Evolutionary conservation across 2,113 vertebrate species (phyloP), one percentile per base, ranked within the genome.

Genomic region (Carassius auratus): DNA sequence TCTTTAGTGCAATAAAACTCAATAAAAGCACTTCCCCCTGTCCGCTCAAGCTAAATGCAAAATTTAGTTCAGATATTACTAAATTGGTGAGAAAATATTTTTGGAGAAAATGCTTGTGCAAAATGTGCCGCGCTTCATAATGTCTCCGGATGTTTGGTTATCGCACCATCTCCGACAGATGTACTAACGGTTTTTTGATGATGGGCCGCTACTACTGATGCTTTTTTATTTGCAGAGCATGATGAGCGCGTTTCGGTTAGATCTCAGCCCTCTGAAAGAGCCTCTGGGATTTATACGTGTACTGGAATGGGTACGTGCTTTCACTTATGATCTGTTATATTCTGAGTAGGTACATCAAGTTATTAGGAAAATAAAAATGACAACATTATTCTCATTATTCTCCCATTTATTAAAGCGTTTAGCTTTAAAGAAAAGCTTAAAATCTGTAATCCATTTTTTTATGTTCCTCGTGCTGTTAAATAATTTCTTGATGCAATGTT

Each of bases 261-360:
- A 96, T 86, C 92, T 97, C 88, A 92, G 92, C 38, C 95, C 96
- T 15, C 90, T 99, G 88, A 97, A 95, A 88, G 98, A 98, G 87
- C 97, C 97, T 0, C 87, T 99, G 89, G 97, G 97, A 7, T 99
- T 98, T 88, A 96, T 98, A 85, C 97, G 98, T 88, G 89, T 97
- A 81, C 93, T 99, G 69, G 95, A 98, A 93, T 98, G 96, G 98
- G 97, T 98, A 89, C 94, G 96, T 94, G 2, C 30, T 66, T 38
- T 50, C 55, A 68, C 62, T 5, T 64, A 12, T 45, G 6, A 38
- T 26, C 26, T 73, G 38, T 33, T 50, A 2, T 7, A 36, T 12
- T 73, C 23, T 83, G 30, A 73, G 50, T 52, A 59, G 13, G 5
- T 57, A 3, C 76, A 78, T 36, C 9, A 75, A 4, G 0, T 42